Percentiles rank a stretch among this genome's conserved stretches.
These are phyloP conservation scores for Drosophila mercatorum DNA, from an alignment of 2,888 invertebrate genomes.

Conservation along the genomic window DNA sequence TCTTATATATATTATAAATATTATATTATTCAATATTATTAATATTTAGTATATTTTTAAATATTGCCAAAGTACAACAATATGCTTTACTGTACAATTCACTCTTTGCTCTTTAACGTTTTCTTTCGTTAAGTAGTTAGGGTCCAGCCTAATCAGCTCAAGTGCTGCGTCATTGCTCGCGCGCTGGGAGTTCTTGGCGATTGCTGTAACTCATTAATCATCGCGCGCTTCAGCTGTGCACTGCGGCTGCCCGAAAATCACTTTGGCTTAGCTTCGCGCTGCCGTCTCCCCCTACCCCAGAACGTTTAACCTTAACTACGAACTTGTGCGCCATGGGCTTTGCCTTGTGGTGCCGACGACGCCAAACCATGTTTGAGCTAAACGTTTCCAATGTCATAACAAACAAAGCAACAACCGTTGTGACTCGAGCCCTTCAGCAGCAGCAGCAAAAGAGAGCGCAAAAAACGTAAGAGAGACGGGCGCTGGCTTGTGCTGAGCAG, in stretches of 20 bases:
- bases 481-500: conserved; percentile 41
- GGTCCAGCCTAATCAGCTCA: conserved; percentile 39
- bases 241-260: conserved; percentile 32
- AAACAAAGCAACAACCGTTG: conserved; percentile 26
- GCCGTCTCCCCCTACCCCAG: neutral
- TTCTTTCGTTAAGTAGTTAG: conserved; percentile 10
- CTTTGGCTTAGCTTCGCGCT: conserved; percentile 16
- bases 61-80: neutral
- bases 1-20: neutral
- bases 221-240: conserved; percentile 31
- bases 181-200: conserved; percentile 39
- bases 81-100: too few species aligned
- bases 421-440: conserved; percentile 57
- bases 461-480: conserved; percentile 25
- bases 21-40: neutral
- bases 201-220: conserved; percentile 50
- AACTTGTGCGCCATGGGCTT: conserved; percentile 35
- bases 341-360: conserved; percentile 45
- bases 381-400: conserved; percentile 50
- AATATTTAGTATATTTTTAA: too few species aligned
- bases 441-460: conserved; percentile 27
- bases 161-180: conserved; percentile 47
- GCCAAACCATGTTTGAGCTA: conserved; percentile 43
- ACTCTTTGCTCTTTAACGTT: neutral
- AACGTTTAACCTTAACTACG: conserved; percentile 33